Percentiles rank a stretch among this genome's conserved stretches.
These are phyloP conservation scores for Eristalis tenax DNA, from an alignment of 2,888 invertebrate genomes.

Conservation along the genomic window DNA sequence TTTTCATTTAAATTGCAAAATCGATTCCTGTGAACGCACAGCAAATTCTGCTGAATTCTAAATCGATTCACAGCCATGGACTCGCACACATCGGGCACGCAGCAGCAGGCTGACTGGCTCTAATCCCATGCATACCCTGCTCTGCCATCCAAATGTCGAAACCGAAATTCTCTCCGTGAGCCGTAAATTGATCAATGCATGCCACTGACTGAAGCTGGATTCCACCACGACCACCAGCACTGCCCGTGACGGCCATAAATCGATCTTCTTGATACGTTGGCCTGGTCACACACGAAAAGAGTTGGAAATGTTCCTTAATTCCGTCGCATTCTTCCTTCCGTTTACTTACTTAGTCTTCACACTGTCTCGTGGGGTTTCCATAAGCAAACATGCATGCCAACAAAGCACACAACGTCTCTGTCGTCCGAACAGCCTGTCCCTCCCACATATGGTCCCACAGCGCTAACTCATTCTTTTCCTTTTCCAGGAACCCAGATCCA, in stretches of 20 bases:
- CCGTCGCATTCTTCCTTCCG: background rate
- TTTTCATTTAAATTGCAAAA: slow-evolving; percentile 50
- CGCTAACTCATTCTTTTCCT: background rate
- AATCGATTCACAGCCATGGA: slow-evolving; percentile 13
- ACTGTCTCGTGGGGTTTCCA: background rate
- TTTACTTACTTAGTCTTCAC: background rate
- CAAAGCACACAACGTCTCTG: background rate
- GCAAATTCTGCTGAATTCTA: background rate
- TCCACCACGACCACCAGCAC: background rate
- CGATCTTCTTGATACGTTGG: slow-evolving; percentile 29
- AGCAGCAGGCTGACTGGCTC: background rate
- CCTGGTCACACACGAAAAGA: background rate
- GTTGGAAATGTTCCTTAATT: background rate
- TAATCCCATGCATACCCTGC: background rate
- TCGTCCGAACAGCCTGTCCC: background rate
- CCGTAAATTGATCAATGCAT: slow-evolving; percentile 44
- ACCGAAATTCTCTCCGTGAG: background rate
- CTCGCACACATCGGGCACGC: too few species aligned
- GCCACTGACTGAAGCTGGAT: background rate
- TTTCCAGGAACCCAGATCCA: slow-evolving; percentile 20
- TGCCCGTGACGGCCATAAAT: slow-evolving; percentile 29
- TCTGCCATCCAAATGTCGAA: slow-evolving; percentile 6
- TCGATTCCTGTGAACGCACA: slow-evolving; percentile 14
- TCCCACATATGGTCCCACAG: slow-evolving; percentile 2
- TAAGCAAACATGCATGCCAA: too few species aligned